Evolutionary conservation across 2,888 invertebrate species (phyloP), one percentile per base, ranked within the genome.

Genomic region (Drosophila phalerata): DNA sequence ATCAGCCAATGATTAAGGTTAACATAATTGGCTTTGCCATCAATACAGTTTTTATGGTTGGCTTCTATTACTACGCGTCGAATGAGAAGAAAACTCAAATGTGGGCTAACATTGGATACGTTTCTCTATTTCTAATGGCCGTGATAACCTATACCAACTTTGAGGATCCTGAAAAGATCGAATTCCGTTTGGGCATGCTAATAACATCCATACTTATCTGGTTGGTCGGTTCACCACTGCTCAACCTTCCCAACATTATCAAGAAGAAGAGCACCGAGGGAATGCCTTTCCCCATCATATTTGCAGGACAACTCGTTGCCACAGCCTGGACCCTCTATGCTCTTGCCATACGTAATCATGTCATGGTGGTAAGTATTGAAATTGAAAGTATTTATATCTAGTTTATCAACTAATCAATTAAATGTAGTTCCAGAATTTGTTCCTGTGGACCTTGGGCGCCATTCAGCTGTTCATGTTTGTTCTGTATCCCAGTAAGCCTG

Each of bases 211-310:
- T 92, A 5, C 70, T 92, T 11, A 92, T 94, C 0, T 92, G 96
- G 73, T 94, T 97, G 93, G 94, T 97, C 69, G 96, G 95, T 0
- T 94, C 95, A 9, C 97, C 97, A 0, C 92, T 97, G 3, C 92
- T 96, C 17, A 94, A 94, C 87, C 89, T 97, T 87, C 96, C 94
- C 79, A 94, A 96, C 64, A 96, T 98, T 60, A 95, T 98, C 34
- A 93, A 93, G 88, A 96, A 96, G 15, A 95, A 96, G 93, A 97
- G 96, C 91, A 97, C 98, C 0, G 97, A 96, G 70, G 95, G 95
- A 38, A 94, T 99, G 92, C 98, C 98, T 5, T 97, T 98, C 91
- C 97, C 97, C 9, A 94, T 98, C 66, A 97, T 98, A 86, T 92
- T 97, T 37, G 96, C 96, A 79, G 97, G 97, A 74, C 94, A 97